Percentiles rank a stretch among this genome's conserved stretches.
Conservation (phyloP, 2,113 vertebrate species). For the Xenotilapia longispinis region DNA sequence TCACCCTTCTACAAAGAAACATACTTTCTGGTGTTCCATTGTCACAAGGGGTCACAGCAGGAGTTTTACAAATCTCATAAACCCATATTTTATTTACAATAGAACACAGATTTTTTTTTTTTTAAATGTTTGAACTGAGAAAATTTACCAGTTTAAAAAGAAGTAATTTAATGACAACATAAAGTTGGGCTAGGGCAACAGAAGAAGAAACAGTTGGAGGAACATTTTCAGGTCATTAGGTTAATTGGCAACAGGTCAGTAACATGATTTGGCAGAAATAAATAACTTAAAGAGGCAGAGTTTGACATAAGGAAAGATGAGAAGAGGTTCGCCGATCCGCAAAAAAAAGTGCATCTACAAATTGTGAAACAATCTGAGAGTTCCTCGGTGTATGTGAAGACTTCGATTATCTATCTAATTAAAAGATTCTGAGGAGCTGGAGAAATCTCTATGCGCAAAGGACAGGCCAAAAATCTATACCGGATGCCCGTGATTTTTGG, state of each 20-base stretch:
- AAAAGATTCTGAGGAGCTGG: not conserved
- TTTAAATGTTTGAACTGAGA: not conserved
- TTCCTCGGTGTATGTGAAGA: not conserved
- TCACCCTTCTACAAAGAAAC: not conserved
- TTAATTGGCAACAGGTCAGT: not conserved
- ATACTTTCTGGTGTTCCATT: not conserved
- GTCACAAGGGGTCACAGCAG: not conserved
- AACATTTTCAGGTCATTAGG: not conserved
- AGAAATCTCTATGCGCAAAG: not conserved
- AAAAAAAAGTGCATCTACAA: not conserved
- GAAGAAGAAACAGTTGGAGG: not conserved
- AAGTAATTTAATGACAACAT: not conserved
- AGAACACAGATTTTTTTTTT: not conserved
- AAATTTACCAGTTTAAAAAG: not conserved
- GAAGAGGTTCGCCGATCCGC: rapidly evolving
- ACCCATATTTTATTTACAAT: not conserved
- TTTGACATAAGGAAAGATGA: not conserved
- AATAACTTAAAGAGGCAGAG: not conserved
- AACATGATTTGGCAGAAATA: not conserved
- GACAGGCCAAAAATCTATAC: not conserved
- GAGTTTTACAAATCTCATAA: not conserved
- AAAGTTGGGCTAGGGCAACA: not conserved
- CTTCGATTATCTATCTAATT: not conserved
- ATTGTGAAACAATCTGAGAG: not conserved
- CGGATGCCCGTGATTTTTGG: not conserved